Base-by-base conservation (phyloP, 2,797 vertebrate genomes). In the Xiphorhynchus erythropygius region DNA sequence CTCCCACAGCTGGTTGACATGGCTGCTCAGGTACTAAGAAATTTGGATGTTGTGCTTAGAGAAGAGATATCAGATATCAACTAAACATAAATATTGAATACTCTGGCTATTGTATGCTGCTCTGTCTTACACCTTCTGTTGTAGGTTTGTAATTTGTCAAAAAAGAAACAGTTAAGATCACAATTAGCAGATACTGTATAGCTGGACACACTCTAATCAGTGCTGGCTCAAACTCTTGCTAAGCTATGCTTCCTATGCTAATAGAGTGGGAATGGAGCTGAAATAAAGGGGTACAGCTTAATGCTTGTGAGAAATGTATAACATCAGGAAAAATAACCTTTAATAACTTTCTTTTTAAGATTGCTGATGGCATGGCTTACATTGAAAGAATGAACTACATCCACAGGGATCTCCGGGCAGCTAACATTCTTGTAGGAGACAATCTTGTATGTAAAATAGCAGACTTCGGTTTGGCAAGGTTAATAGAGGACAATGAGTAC, bases 381-480 rank as follows among this genome's bases (percentile, higher is more conserved):
- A 99, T 99, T 95, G 99, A 99, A 98, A 98, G 99, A 98, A 99
- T 99, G 99, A 99, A 99, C 98, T 99, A 99, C 98, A 99, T 99
- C 97, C 99, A 99, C 97, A 98, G 99, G 97, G 99, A 99, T 95
- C 98, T 99, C 96, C 98, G 99, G 16, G 99, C 99, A 55, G 99
- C 99, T 91, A 99, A 99, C 97, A 99, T 99, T 90, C 98, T 99
- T 42, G 99, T 99, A 55, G 99, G 98, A 59, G 99, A 99, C 97
- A 99, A 99, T 97, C 98, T 99, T 95, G 99, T 98, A 84, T 99
- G 99, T 97, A 99, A 99, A 98, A 99, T 99, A 94, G 99, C 99
- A 42, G 99, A 99, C 97, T 99, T 99, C 46, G 99, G 99, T 60
- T 98, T 99, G 98, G 99, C 99, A 97, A 98, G 99, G 96, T 98